A percentile compares a stretch with the other conserved stretches of the same genome.
Evolutionary conservation across 2,113 vertebrate species (phyloP).

Genomic region (Cephalopholis sonnerati): DNA sequence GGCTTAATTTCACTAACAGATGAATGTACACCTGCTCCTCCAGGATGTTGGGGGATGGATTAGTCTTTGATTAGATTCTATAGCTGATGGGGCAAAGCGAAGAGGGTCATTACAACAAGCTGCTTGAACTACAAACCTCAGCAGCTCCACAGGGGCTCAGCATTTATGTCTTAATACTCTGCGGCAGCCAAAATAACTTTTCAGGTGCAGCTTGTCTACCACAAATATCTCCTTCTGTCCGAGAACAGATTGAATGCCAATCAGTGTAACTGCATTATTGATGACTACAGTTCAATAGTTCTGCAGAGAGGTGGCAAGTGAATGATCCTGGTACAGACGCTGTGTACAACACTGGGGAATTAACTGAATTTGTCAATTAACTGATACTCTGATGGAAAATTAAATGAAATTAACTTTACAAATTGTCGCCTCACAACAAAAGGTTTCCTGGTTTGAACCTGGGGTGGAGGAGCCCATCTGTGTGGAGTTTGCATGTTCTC

Average conservation of each 20-base stretch:
- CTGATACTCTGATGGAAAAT: too few relatives aligned
- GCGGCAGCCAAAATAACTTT: not conserved
- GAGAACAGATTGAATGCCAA: not conserved
- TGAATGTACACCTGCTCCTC: constrained; percentile 66
- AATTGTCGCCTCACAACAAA: too few relatives aligned
- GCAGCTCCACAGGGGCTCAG: constrained; percentile 28
- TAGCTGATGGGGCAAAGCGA: constrained; percentile 49
- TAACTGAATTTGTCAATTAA: too few relatives aligned
- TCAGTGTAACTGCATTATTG: not conserved
- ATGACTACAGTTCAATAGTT: not conserved
- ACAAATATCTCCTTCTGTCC: constrained; percentile 3
- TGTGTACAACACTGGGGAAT: not conserved
- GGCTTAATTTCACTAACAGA: constrained; percentile 70
- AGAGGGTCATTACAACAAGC: constrained; percentile 58
- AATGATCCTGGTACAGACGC: not conserved
- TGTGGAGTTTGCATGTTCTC: too few relatives aligned
- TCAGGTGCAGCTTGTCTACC: not conserved
- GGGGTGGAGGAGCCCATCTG: too few relatives aligned
- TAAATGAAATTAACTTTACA: too few relatives aligned
- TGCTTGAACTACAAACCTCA: constrained; percentile 53
- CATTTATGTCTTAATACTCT: constrained; percentile 26
- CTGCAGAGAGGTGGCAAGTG: constrained; percentile 1
- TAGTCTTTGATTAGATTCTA: constrained; percentile 64
- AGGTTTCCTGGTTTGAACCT: too few relatives aligned
- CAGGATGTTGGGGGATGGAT: constrained; percentile 61